Conservation (phyloP, 2,888 invertebrate species). For the Lamproptera curius region DNA sequence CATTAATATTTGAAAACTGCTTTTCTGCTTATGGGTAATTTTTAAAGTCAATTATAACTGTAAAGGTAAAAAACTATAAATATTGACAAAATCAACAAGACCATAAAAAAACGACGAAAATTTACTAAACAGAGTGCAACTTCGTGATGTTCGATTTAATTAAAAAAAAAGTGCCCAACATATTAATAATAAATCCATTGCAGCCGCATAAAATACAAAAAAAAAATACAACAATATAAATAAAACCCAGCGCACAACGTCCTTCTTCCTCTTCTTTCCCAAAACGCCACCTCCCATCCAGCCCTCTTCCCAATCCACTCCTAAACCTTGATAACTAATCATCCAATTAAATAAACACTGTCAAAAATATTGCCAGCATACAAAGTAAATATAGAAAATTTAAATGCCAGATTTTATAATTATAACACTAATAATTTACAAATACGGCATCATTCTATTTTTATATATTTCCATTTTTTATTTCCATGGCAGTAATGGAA, state of each 20-base stretch:
- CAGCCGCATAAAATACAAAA: too few species aligned
- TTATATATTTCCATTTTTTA: conserved; percentile 5
- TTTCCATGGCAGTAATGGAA: conserved; percentile 17
- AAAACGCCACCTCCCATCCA: conserved; percentile 35
- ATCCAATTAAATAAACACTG: conserved; percentile 62
- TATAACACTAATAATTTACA: neutral
- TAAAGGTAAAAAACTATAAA: too few species aligned
- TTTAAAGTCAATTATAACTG: too few species aligned
- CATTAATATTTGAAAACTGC: too few species aligned
- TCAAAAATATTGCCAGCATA: conserved; percentile 41
- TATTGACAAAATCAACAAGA: neutral
- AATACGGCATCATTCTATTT: neutral
- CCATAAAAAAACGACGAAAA: neutral
- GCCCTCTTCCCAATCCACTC: conserved; percentile 43
- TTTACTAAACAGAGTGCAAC: too few species aligned
- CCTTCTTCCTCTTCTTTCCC: conserved; percentile 37
- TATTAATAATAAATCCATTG: neutral
- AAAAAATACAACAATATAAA: conserved; percentile 28
- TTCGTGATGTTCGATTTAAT: too few species aligned
- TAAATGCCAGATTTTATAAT: neutral
- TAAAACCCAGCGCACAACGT: conserved; percentile 24
- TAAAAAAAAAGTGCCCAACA: neutral
- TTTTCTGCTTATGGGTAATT: too few species aligned
- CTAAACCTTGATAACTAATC: conserved; percentile 68
- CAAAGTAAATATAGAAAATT: neutral